A percentile compares a stretch with the other conserved stretches of the same genome.
Conservation (phyloP, 64 coral and sea anemone genomes). For the Dendronephthya gigantea region DNA sequence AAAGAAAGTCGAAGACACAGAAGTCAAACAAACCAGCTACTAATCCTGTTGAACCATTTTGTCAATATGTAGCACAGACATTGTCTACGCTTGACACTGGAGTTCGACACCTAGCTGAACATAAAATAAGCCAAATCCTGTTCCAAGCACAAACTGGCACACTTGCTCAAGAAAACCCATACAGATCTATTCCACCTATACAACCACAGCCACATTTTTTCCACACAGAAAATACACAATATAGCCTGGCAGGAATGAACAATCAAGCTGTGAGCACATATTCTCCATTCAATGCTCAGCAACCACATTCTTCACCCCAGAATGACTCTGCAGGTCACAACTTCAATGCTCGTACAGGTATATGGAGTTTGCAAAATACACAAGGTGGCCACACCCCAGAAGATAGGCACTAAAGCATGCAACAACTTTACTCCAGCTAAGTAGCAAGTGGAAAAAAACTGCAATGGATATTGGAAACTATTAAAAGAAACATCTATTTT, state of each 20-base stretch:
- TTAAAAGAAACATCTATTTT: no score
- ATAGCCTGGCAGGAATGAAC: not conserved
- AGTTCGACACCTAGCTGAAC: conserved; percentile 14
- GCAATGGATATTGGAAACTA: no score
- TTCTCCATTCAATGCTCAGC: not conserved
- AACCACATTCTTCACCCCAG: no score
- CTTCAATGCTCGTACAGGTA: no score
- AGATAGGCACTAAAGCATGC: no score
- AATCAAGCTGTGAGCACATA: not conserved
- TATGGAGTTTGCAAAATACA: no score
- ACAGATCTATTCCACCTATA: not conserved
- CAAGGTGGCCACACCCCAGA: no score
- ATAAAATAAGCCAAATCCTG: conserved; percentile 34
- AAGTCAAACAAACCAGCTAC: not conserved
- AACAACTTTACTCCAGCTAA: no score
- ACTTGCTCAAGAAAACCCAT: not conserved
- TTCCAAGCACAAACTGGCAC: conserved; percentile 27
- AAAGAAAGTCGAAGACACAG: not conserved
- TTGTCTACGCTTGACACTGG: not conserved
- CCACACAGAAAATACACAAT: not conserved
- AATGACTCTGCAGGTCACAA: no score
- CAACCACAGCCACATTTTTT: conserved; percentile 5
- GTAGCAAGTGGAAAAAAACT: no score
- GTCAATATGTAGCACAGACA: conserved; percentile 20
- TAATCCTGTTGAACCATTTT: conserved; percentile 16